These are phyloP conservation scores for Scartelaos histophorus DNA, from an alignment of 2,113 vertebrate genomes.

Conservation along the genomic window DNA sequence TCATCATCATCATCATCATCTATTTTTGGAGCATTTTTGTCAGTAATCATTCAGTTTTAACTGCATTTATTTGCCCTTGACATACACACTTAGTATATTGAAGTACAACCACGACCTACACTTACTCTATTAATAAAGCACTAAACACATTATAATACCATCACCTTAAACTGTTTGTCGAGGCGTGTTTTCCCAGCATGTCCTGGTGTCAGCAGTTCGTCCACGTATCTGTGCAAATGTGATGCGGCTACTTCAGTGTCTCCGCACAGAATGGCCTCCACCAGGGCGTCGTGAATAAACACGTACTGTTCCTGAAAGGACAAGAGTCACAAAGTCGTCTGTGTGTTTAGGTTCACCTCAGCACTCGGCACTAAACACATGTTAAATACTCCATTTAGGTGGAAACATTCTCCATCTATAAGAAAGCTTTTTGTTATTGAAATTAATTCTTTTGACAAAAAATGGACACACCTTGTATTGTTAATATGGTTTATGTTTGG, in stretches of 20 bases:
- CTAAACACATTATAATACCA: neutral
- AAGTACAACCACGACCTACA: no score
- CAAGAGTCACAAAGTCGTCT: neutral
- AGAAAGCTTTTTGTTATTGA: neutral
- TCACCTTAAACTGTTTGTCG: conserved; percentile 90
- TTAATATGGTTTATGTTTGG: neutral
- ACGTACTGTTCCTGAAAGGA: conserved; percentile 89
- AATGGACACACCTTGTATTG: neutral
- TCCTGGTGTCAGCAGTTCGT: conserved; percentile 86
- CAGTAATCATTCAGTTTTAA: no score
- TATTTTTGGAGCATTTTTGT: no score
- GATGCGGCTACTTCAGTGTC: conserved; percentile 87
- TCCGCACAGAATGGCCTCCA: conserved; percentile 87
- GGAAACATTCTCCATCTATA: neutral
- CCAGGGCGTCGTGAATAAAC: conserved; percentile 92
- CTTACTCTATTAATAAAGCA: neutral
- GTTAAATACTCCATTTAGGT: no score
- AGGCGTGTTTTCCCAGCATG: conserved; percentile 84
- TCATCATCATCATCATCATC: no score
- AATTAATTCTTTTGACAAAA: neutral
- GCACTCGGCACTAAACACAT: neutral
- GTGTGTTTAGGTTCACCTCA: neutral
- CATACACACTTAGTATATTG: no score
- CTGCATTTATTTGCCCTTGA: no score
- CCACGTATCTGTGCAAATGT: conserved; percentile 87